Conservation (phyloP, 2,888 invertebrate genomes). For the Caenorhabditis sp. region DNA sequence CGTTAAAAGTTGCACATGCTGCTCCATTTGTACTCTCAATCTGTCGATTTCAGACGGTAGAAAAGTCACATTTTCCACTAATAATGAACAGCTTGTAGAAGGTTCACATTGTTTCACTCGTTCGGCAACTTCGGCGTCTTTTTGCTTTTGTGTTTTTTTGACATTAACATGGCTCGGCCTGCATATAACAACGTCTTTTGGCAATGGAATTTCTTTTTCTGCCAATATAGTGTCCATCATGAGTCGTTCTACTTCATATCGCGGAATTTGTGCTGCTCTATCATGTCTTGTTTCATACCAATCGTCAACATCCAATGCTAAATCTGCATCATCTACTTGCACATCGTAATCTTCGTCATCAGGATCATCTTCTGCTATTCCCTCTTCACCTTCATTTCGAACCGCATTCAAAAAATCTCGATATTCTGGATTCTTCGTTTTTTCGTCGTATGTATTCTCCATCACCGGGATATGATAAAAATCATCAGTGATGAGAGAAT, state of each 20-base stretch:
- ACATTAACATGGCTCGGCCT: not conserved
- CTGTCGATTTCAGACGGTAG: conserved; percentile 11
- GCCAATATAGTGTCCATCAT: conserved; percentile 32
- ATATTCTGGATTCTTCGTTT: conserved; percentile 20
- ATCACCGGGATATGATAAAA: not conserved
- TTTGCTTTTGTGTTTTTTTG: conserved; percentile 2
- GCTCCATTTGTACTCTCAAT: conserved; percentile 21
- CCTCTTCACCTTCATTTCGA: conserved; percentile 8
- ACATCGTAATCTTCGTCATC: conserved; percentile 38
- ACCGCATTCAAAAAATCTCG: conserved; percentile 19
- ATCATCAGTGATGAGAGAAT: not conserved
- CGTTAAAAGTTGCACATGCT: conserved; percentile 37
- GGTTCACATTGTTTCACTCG: not conserved
- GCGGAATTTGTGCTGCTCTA: conserved; percentile 28
- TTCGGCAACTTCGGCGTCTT: conserved; percentile 6
- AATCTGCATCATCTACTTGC: conserved; percentile 12
- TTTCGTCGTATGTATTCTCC: not conserved
- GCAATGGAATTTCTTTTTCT: conserved; percentile 32
- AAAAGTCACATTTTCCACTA: conserved; percentile 14
- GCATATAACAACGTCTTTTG: conserved; percentile 12
- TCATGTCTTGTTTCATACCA: conserved; percentile 34
- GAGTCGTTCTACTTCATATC: conserved; percentile 20
- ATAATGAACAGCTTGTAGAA: conserved; percentile 14
- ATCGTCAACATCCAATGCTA: conserved; percentile 21
- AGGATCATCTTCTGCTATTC: conserved; percentile 22